These are phyloP conservation scores for Macrotrachela quadricornifera DNA, from an alignment of 1,140 invertebrate genomes.

Conservation along the genomic window DNA sequence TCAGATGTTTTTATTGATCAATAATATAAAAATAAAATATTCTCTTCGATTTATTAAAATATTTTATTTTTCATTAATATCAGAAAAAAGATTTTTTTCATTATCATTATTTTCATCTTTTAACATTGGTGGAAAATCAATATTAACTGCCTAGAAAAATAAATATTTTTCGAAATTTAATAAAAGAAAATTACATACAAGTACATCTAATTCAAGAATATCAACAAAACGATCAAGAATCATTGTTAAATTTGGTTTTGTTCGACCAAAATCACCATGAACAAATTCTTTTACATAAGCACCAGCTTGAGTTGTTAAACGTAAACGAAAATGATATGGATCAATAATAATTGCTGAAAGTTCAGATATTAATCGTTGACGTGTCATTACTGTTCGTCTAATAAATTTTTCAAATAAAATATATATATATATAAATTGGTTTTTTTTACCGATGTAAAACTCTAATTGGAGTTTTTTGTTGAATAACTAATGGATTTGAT, in stretches of 20 bases:
- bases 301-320: conserved; percentile 63
- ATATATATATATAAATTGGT: not conserved
- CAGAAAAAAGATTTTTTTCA: too few species aligned
- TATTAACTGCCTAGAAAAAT: too few species aligned
- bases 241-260: conserved; percentile 45
- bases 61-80: too few species aligned
- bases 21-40: too few species aligned
- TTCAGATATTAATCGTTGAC: conserved; percentile 41
- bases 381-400: conserved; percentile 40
- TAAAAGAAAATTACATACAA: conserved; percentile 28
- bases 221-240: conserved; percentile 39
- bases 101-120: too few species aligned
- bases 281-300: conserved; percentile 93
- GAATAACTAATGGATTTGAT: conserved; percentile 12
- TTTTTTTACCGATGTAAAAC: conserved; percentile 44
- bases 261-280: conserved; percentile 75
- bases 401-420: not conserved
- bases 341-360: conserved; percentile 31
- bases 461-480: conserved; percentile 35
- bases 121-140: too few species aligned
- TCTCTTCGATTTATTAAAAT: too few species aligned
- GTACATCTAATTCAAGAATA: conserved; percentile 47
- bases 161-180: too few species aligned
- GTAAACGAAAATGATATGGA: conserved; percentile 39
- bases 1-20: too few species aligned